phyloP scores from a whole-genome alignment of 2,888 invertebrate genomes.

The Heliconius sara region DNA sequence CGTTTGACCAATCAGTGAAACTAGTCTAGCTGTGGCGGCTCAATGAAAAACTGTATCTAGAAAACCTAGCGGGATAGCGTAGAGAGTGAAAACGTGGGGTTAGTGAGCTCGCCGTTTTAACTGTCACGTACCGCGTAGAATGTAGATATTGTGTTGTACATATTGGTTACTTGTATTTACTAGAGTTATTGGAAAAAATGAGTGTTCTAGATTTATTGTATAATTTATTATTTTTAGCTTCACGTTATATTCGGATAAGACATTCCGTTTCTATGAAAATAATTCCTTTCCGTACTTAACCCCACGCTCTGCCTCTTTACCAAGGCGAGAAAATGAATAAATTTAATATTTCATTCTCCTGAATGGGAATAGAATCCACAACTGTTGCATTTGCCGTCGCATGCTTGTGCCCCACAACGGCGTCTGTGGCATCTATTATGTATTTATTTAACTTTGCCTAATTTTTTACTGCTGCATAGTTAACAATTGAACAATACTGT shows the following conservation, averaged over 20 bases:
- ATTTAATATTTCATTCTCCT: neutral
- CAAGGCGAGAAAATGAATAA: neutral
- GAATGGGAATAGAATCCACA: neutral
- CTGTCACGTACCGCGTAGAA: constrained; percentile 46
- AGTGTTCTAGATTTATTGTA: too few relatives aligned
- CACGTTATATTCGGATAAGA: too few relatives aligned
- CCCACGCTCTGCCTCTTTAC: neutral
- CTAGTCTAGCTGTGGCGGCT: constrained; percentile 59
- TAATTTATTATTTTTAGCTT: too few relatives aligned
- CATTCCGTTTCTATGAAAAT: neutral
- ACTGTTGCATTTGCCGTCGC: neutral
- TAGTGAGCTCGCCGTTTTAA: constrained; percentile 58
- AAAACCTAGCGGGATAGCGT: constrained; percentile 74
- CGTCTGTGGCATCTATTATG: too few relatives aligned
- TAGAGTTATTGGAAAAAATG: neutral
- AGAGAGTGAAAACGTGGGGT: constrained; percentile 77
- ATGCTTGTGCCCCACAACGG: neutral
- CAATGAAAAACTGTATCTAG: constrained; percentile 79
- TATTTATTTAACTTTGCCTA: too few relatives aligned
- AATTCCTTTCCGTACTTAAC: too few relatives aligned
- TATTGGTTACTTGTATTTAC: constrained; percentile 2
- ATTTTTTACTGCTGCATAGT: too few relatives aligned
- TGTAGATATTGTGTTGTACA: neutral
- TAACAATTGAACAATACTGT: too few relatives aligned
- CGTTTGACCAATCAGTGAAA: constrained; percentile 62